These are phyloP conservation scores for Acipenser ruthenus DNA, from an alignment of 2,797 vertebrate genomes.

Conservation along the genomic window DNA sequence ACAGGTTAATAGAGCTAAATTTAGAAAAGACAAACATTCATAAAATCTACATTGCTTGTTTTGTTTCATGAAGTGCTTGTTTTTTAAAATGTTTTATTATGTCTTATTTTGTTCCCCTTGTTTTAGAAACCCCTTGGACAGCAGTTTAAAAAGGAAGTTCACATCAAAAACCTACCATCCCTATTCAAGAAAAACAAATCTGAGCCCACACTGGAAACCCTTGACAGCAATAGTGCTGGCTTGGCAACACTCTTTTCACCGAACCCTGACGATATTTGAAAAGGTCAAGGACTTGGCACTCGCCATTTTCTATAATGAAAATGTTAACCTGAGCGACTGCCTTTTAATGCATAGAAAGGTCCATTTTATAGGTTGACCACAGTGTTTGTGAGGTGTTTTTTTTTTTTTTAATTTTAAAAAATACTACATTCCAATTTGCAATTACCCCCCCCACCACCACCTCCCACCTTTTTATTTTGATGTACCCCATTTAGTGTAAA, in stretches of 20 bases:
- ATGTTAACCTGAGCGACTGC: neutral
- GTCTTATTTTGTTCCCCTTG: neutral
- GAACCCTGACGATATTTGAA: conserved; percentile 43
- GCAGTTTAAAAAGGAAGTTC: conserved; percentile 96
- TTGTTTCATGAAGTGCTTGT: too few relatives aligned
- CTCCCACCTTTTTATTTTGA: too few relatives aligned
- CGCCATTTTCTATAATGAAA: neutral
- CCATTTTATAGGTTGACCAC: neutral
- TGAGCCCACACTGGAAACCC: conserved; percentile 56
- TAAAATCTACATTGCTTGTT: too few relatives aligned
- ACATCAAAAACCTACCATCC: conserved; percentile 92
- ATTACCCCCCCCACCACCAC: neutral
- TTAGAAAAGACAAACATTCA: too few relatives aligned
- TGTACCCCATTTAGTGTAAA: neutral
- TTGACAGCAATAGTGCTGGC: conserved; percentile 44
- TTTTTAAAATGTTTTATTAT: too few relatives aligned
- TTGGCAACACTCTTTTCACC: conserved; percentile 62
- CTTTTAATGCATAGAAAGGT: neutral
- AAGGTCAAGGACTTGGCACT: neutral
- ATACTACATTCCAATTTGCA: conserved; percentile 14
- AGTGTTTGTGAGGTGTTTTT: neutral
- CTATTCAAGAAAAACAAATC: conserved; percentile 86
- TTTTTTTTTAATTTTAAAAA: neutral
- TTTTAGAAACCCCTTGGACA: conserved; percentile 88
- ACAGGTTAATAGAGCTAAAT: too few relatives aligned